Conservation (phyloP, 2,888 invertebrate species). For the Andrena camellia region DNA sequence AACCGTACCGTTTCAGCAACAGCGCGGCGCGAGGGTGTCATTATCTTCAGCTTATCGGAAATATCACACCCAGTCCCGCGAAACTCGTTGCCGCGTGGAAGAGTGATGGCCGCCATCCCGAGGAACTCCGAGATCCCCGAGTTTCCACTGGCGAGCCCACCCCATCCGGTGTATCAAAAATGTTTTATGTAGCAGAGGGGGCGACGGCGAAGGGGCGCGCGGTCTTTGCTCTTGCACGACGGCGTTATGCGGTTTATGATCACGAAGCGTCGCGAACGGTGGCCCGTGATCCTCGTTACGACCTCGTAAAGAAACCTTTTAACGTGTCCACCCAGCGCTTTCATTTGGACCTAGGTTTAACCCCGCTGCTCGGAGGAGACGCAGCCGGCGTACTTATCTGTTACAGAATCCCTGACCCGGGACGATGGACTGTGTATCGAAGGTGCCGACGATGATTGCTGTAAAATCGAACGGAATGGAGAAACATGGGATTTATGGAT, state of each 20-base stretch:
- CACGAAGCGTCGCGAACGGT: conserved; percentile 70
- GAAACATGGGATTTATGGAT: background rate
- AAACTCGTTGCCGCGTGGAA: conserved; percentile 44
- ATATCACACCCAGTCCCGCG: conserved; percentile 16
- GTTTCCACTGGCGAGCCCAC: conserved; percentile 40
- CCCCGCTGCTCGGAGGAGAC: conserved; percentile 4
- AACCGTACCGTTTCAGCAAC: background rate
- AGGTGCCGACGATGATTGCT: background rate
- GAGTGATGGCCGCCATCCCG: conserved; percentile 46
- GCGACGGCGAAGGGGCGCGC: conserved; percentile 3
- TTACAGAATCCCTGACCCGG: background rate
- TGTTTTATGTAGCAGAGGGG: conserved; percentile 58
- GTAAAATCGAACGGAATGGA: background rate
- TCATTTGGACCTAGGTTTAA: conserved; percentile 34
- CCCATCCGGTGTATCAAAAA: conserved; percentile 64
- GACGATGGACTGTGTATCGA: background rate
- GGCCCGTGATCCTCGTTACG: conserved; percentile 78
- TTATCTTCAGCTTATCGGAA: conserved; percentile 19
- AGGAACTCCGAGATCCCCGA: conserved; percentile 50
- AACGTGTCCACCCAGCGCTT: conserved; percentile 73
- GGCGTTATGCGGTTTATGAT: conserved; percentile 78
- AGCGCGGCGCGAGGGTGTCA: background rate
- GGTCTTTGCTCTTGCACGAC: conserved; percentile 64
- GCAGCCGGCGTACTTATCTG: conserved; percentile 9
- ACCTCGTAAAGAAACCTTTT: conserved; percentile 82